Evolutionary conservation across 2,888 invertebrate species (phyloP).

Genomic region (Leucophenga maculata): DNA sequence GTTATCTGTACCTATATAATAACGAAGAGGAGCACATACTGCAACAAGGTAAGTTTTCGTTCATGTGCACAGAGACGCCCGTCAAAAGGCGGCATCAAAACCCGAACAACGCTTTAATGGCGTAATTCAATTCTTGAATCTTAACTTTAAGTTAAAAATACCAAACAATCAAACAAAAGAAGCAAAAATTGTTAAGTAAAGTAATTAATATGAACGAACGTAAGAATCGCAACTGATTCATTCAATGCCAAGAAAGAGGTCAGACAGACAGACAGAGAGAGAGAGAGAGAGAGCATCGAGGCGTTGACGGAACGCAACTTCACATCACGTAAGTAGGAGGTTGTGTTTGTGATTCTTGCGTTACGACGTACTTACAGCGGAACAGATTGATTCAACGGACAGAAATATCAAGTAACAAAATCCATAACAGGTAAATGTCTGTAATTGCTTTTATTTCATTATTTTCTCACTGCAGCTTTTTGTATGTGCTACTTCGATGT

Average conservation of each 20-base stretch:
- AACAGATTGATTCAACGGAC: too few relatives aligned
- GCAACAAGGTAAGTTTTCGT: slow-evolving; percentile 83
- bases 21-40: slow-evolving; percentile 91
- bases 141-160: slow-evolving; percentile 28
- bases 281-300: background rate
- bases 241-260: slow-evolving; percentile 25
- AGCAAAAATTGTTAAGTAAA: slow-evolving; percentile 15
- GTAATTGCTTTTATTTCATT: slow-evolving; percentile 5
- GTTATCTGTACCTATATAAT: slow-evolving; percentile 88
- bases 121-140: slow-evolving; percentile 2
- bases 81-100: background rate
- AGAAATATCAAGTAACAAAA: background rate
- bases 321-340: background rate
- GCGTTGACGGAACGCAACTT: background rate
- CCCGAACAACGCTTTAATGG: too few relatives aligned
- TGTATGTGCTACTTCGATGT: too few relatives aligned
- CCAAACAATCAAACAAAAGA: slow-evolving; percentile 37
- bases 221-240: slow-evolving; percentile 18
- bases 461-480: background rate
- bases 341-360: background rate
- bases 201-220: background rate
- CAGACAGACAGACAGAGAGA: slow-evolving; percentile 9
- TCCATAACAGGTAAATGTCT: slow-evolving; percentile 12
- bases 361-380: background rate
- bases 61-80: slow-evolving; percentile 26